A percentile compares a stretch with the other conserved stretches of the same genome.
Evolutionary conservation across 2,888 invertebrate species (phyloP).

Genomic region (Euclidia mi): DNA sequence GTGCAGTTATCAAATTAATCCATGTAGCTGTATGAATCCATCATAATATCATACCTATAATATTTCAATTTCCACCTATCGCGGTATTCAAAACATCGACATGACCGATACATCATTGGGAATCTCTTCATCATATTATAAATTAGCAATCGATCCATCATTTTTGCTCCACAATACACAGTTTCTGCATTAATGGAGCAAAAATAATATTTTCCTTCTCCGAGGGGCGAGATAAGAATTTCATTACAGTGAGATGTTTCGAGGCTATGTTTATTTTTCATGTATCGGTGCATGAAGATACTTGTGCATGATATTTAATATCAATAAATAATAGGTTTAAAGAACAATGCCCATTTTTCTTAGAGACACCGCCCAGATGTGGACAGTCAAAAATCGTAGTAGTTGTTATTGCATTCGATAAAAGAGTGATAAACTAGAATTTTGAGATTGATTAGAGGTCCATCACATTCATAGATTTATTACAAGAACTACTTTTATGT

Average conservation of each 20-base stretch:
- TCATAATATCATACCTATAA: constrained; percentile 5
- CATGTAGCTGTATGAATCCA: constrained; percentile 41
- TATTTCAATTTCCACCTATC: constrained; percentile 10
- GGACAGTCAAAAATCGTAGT: no score
- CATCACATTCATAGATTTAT: no score
- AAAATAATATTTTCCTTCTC: constrained; percentile 71
- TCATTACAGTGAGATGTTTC: constrained; percentile 61
- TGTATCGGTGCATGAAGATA: constrained; percentile 6
- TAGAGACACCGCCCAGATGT: no score
- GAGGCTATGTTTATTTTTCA: constrained; percentile 50
- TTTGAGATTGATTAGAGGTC: no score
- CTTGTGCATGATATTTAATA: no score
- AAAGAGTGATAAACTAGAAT: no score
- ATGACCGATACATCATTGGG: constrained; percentile 73
- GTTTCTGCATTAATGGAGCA: constrained; percentile 76
- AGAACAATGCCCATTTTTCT: no score
- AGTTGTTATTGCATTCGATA: no score
- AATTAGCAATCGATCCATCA: constrained; percentile 77
- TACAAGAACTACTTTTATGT: no score
- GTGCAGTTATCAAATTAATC: constrained; percentile 58
- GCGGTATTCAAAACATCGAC: constrained; percentile 37
- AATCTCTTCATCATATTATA: constrained; percentile 69
- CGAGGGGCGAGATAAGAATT: constrained; percentile 65
- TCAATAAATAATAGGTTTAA: no score
- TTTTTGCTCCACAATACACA: constrained; percentile 76